Evolutionary conservation across 2,888 invertebrate species (phyloP).

Genomic region (Eristalinus sepulchralis): DNA sequence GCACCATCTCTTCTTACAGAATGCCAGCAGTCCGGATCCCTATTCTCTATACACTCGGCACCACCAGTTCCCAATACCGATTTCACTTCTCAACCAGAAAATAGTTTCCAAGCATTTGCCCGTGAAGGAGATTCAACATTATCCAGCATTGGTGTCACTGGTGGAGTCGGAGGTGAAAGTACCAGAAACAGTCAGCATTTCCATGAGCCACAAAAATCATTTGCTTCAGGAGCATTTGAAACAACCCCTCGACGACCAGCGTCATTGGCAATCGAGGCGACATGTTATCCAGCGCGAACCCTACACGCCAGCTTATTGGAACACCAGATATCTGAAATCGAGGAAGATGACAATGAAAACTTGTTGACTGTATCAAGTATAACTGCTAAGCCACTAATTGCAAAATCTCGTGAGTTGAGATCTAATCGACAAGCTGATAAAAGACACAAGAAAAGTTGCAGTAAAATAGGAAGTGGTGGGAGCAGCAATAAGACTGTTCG

Average conservation of each 20-base stretch:
- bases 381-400: slow-evolving; percentile 87
- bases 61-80: slow-evolving; percentile 83
- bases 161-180: slow-evolving; percentile 23
- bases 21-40: slow-evolving; percentile 82
- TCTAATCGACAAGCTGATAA: slow-evolving; percentile 73
- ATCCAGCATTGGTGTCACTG: slow-evolving; percentile 55
- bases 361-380: slow-evolving; percentile 87
- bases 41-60: slow-evolving; percentile 87
- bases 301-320: slow-evolving; percentile 80
- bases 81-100: slow-evolving; percentile 74
- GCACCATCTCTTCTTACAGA: slow-evolving; percentile 75
- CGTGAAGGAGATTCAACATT: slow-evolving; percentile 74
- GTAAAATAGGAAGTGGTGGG: slow-evolving; percentile 28
- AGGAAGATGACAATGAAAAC: slow-evolving; percentile 87
- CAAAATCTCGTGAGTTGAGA: slow-evolving; percentile 85
- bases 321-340: slow-evolving; percentile 82
- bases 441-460: slow-evolving; percentile 48
- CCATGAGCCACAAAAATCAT: slow-evolving; percentile 47
- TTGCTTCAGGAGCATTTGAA: slow-evolving; percentile 50
- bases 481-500: slow-evolving; percentile 47
- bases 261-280: slow-evolving; percentile 81
- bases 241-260: slow-evolving; percentile 81
- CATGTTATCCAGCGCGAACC: slow-evolving; percentile 78
- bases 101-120: slow-evolving; percentile 74
- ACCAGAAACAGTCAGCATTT: slow-evolving; percentile 28